A percentile compares a stretch with the other conserved stretches of the same genome.
Conservation (phyloP, 2,113 vertebrate species). For the Scytalopus superciliaris region DNA sequence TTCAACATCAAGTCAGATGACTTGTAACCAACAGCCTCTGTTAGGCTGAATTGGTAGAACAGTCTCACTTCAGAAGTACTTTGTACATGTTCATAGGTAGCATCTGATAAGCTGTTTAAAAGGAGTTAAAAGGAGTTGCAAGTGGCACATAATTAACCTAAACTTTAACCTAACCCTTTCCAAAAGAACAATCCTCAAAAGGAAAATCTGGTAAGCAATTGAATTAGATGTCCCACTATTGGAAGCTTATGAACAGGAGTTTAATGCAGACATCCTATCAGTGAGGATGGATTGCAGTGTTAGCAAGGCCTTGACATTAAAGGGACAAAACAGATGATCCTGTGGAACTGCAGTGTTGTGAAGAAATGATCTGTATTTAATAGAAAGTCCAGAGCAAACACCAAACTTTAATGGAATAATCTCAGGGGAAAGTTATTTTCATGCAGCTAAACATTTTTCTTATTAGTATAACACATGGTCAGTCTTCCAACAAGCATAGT, state of each 20-base stretch:
- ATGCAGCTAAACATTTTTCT: conserved; percentile 5
- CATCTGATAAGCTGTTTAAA: not conserved
- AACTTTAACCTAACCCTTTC: conserved; percentile 9
- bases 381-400: conserved; percentile 7
- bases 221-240: not conserved
- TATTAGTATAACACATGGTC: conserved; percentile 12
- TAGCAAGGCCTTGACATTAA: conserved; percentile 1
- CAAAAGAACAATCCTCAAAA: not conserved
- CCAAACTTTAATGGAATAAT: conserved; percentile 38
- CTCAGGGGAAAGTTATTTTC: conserved; percentile 15
- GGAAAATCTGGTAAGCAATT: not conserved
- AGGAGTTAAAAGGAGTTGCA: not conserved
- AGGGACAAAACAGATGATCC: not conserved
- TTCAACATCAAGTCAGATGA: not conserved
- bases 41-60: not conserved
- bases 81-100: not conserved
- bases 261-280: not conserved
- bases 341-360: not conserved
- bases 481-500: conserved; percentile 24
- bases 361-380: conserved; percentile 15
- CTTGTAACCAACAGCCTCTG: not conserved
- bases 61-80: not conserved
- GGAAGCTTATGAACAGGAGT: not conserved
- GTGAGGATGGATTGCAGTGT: not conserved
- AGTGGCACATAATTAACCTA: not conserved